phyloP scores from a whole-genome alignment of 1,140 invertebrate species.

The Drosophila ercepeae region DNA sequence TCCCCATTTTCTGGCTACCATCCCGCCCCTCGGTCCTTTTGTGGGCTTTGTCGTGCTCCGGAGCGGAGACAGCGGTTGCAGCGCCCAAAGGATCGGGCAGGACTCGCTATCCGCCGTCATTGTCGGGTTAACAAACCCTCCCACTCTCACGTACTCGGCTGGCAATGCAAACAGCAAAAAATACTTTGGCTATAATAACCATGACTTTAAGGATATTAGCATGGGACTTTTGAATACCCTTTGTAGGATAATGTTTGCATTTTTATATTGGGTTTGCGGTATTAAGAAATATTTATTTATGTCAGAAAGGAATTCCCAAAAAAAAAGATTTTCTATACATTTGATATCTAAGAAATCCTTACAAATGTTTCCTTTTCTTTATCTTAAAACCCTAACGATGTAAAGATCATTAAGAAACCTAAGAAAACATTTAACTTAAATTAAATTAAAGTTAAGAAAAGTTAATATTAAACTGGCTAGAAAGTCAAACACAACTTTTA shows the following conservation, averaged over 20 bases:
- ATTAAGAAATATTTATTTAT: too few relatives aligned
- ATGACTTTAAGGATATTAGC: constrained; percentile 3
- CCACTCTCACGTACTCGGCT: constrained; percentile 17
- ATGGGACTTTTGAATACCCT: constrained; percentile 1
- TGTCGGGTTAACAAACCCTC: constrained; percentile 44
- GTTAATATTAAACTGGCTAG: not conserved
- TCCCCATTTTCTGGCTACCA: not conserved
- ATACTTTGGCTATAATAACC: constrained; percentile 45
- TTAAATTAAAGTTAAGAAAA: not conserved
- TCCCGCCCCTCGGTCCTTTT: constrained; percentile 18
- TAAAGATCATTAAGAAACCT: not conserved
- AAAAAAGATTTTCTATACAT: too few relatives aligned
- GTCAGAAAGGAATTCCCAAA: too few relatives aligned
- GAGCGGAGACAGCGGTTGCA: constrained; percentile 58
- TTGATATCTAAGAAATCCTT: too few relatives aligned
- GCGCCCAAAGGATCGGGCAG: constrained; percentile 30
- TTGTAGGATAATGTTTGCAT: not conserved
- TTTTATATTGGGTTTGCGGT: too few relatives aligned
- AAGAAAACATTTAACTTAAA: not conserved
- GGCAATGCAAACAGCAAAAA: constrained; percentile 27
- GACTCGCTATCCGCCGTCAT: constrained; percentile 33
- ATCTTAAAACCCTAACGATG: not conserved
- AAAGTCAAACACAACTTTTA: not conserved
- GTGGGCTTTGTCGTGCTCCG: constrained; percentile 49
- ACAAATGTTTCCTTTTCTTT: too few relatives aligned